Conservation (phyloP, 2,888 invertebrate species). For the Cotesia congregata region DNA sequence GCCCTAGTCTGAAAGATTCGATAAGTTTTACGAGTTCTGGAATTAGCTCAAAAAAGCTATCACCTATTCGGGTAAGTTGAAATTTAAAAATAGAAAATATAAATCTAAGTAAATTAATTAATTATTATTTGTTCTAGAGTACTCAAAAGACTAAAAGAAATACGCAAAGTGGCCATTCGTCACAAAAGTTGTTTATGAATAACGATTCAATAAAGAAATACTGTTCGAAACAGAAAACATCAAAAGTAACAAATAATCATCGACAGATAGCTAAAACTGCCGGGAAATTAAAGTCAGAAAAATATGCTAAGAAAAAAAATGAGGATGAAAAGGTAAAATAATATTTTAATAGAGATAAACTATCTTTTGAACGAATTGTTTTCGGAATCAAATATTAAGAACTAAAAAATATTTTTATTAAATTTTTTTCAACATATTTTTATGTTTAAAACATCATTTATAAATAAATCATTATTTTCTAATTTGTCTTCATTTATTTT, state of each 20-base stretch:
- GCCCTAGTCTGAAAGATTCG: conserved; percentile 24
- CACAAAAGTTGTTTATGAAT: conserved; percentile 32
- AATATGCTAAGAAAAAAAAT: conserved; percentile 38
- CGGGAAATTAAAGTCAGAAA: conserved; percentile 42
- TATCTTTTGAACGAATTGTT: neutral
- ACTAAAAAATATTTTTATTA: conserved; percentile 12
- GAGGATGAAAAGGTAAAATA: conserved; percentile 54
- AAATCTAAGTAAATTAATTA: conserved; percentile 5
- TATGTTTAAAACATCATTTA: neutral
- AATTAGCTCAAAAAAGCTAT: conserved; percentile 18
- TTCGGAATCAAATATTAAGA: no score
- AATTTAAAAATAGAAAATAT: neutral
- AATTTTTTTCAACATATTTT: neutral
- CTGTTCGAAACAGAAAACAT: conserved; percentile 49
- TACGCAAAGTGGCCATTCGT: conserved; percentile 25
- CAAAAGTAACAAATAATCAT: conserved; percentile 57
- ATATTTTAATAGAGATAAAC: conserved; percentile 21
- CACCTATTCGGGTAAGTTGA: conserved; percentile 32
- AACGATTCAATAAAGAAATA: conserved; percentile 25
- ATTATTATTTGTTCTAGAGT: neutral
- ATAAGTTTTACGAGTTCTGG: conserved; percentile 17
- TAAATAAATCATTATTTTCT: neutral
- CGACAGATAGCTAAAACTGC: conserved; percentile 51
- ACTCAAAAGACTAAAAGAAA: conserved; percentile 14
- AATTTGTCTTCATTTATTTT: neutral